Evolutionary conservation across 2,113 vertebrate species (phyloP).

Genomic region (Phycodurus eques): DNA sequence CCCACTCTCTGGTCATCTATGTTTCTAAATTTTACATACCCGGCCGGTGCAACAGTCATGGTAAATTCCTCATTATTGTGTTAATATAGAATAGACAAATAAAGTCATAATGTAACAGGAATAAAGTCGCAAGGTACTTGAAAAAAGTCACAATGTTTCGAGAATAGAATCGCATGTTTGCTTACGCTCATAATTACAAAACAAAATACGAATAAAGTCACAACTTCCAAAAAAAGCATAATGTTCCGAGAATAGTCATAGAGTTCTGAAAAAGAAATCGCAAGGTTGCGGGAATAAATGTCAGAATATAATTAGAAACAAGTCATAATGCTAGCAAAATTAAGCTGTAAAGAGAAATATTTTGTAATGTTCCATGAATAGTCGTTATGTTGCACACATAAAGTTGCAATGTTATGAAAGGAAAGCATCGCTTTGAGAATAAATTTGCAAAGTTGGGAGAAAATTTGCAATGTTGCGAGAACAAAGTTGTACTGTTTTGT

Average conservation of each 20-base stretch:
- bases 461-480: not conserved
- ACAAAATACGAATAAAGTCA: not conserved
- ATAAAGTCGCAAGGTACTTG: not conserved
- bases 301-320: too few relatives aligned
- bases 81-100: not conserved
- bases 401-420: not conserved
- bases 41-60: not conserved
- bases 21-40: too few relatives aligned
- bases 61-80: not conserved
- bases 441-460: not conserved
- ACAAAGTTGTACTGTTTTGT: not conserved
- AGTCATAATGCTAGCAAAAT: not conserved
- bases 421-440: not conserved
- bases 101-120: not conserved
- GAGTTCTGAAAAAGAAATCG: not conserved
- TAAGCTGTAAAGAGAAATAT: not conserved
- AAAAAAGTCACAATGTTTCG: not conserved
- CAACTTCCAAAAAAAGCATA: not conserved
- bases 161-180: not conserved
- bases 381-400: not conserved
- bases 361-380: not conserved
- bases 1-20: not conserved
- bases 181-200: not conserved
- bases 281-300: not conserved
- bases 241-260: not conserved